Base-by-base conservation (phyloP, 2,113 vertebrate genomes). In the Tenrec ecaudatus region DNA sequence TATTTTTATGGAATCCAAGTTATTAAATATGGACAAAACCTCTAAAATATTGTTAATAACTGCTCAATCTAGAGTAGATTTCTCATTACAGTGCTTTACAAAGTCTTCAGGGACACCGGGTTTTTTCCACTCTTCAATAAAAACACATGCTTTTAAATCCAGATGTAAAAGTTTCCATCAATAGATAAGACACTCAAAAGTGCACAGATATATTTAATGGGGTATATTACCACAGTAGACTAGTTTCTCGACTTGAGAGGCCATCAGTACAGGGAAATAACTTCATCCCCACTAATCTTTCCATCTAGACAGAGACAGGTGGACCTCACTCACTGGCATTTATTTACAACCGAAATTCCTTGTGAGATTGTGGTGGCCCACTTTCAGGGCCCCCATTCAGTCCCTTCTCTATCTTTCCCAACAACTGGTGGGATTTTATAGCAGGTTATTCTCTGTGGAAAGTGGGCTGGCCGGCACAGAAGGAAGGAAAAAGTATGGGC, bases 11-110 rank as follows among this genome's bases (percentile, higher is more conserved):
- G 92, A 97, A 93, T 92, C 89, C 83, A 95, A 96, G 88, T 96
- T 97, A 97, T 97, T 96, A 97, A 97, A 96, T 96, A 97, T 94
- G 90, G 90, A 95, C 73, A 94, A 97, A 96, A 92, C 82, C 80
- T 92, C 62, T 93, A 95, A 95, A 96, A 95, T 96, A 96, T 78
- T 93, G 68, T 90, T 90, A 95, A 92, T 66, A 83, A 95, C 92
- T 90, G 89, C 86, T 95, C 90, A 89, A 73, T 95, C 85, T 91
- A 82, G 60, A 86, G 66, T 84, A 82, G 94, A 86, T 68, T 93
- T 95, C 71, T 95, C n/a, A 95, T 90, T 91, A 91, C 75, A 77
- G 58, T 77, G 78, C 81, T 93, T 92, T 94, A 91, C 11, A 81
- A 94, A 87, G 86, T 95, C 90, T 95, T 69, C 77, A 60, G 78